Percentiles rank a stretch among this genome's conserved stretches.
Conservation (phyloP, 1,140 invertebrate genomes). For the Euwallacea fornicatus region DNA sequence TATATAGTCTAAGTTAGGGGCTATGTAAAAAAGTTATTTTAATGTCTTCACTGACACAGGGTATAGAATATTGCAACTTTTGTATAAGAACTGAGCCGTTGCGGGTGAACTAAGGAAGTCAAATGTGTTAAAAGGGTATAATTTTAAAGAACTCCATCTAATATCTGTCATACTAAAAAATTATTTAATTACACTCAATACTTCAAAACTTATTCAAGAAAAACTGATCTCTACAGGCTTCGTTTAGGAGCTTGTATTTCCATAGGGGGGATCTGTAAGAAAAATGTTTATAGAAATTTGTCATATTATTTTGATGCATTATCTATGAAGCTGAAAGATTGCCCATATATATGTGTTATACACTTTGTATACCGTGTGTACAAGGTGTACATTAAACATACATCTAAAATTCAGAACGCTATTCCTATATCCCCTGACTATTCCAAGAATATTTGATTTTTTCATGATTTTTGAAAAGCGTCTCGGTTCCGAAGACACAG, state of each 20-base stretch:
- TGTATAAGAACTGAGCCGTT: too few species aligned
- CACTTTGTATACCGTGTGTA: too few species aligned
- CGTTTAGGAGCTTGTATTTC: background rate
- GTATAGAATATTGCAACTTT: too few species aligned
- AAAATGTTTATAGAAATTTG: background rate
- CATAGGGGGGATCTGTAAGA: background rate
- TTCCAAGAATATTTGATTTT: too few species aligned
- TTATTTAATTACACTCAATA: background rate
- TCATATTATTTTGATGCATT: too few species aligned
- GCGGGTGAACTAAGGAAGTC: background rate
- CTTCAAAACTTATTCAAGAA: slow-evolving; percentile 8
- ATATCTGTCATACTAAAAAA: slow-evolving; percentile 7
- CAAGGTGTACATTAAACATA: too few species aligned
- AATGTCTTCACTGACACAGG: background rate
- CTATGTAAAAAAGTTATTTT: slow-evolving; percentile 4
- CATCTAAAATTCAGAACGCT: too few species aligned
- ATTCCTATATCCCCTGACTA: too few species aligned
- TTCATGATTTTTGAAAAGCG: too few species aligned
- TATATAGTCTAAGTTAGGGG: too few species aligned
- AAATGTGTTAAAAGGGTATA: background rate
- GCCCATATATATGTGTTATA: too few species aligned
- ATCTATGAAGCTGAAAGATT: background rate
- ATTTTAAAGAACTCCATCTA: background rate
- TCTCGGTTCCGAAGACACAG: too few species aligned
- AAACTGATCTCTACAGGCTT: slow-evolving; percentile 7